Evolutionary conservation across 2,888 invertebrate species (phyloP), one percentile per base, ranked within the genome.

Genomic region (Phyllotreta striolata): DNA sequence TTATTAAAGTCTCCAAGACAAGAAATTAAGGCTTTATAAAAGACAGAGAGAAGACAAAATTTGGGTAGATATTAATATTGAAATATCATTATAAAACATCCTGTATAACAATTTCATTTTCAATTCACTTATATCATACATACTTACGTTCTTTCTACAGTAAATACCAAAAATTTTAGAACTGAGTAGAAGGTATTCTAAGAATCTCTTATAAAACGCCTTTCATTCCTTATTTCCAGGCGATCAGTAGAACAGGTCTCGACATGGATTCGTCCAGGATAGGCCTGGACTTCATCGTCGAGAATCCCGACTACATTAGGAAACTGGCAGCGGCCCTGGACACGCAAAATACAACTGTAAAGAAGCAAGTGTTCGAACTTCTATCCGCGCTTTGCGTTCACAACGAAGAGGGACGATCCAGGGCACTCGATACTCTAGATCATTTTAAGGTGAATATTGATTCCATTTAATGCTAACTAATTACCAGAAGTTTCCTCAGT

Each of bases 341-440:
- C 80, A 95, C 96, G 44, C 91, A 89, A 73, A 95, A 95, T 79
- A 89, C 90, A 58, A 91, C 93, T 70, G 95, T 97, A 74, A 96
- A 96, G 86, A 96, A 96, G 83, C 96, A 96, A 87, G 95, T 97
- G 78, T 93, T 97, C 82, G 96, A 98, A 85, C 85, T 98, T 67
- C 87, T 98, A 71, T 95, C 96, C 58, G 96, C 96, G 37, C 85
- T 98, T 65, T 96, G 96, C 81, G 95, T 95, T 62, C 96, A 97
- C 87, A 96, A 92, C 78, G 88, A 89, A 65, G 95, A 96, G 70
- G 96, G 95, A 55, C 93, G 94, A 79, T 88, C 90, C 67, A 85
- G 95, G 71, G 93, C 93, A 61, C 88, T 95, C 74, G 94, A 96
- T 81, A 93, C 95, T 39, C 87, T 98, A 75, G 94, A 96, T 79